Conservation (phyloP, 2,113 vertebrate genomes). For the Ophiodon elongatus region DNA sequence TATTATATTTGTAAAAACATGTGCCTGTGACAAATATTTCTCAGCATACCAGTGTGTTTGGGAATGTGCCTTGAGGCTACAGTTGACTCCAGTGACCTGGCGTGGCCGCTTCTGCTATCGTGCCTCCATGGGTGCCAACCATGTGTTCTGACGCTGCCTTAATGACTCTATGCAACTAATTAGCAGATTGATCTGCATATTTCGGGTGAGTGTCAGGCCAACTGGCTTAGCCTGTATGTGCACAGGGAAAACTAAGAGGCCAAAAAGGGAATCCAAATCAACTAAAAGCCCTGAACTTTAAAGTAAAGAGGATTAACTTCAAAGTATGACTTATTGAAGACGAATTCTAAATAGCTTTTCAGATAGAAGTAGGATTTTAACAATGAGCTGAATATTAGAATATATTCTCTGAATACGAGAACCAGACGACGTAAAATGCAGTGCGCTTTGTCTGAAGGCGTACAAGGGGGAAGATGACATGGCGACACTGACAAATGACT, state of each 20-base stretch:
- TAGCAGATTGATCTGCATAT: slow-evolving; percentile 82
- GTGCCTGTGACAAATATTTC: slow-evolving; percentile 15
- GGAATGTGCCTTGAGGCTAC: slow-evolving; percentile 58
- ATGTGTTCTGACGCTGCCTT: slow-evolving; percentile 76
- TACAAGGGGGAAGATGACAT: slow-evolving; percentile 37
- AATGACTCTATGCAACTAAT: slow-evolving; percentile 79
- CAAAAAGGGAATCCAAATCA: slow-evolving; percentile 61
- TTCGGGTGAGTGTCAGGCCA: slow-evolving; percentile 74
- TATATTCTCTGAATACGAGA: no score
- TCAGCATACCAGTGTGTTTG: slow-evolving; percentile 31
- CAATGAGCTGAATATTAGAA: slow-evolving; percentile 8
- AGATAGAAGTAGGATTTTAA: slow-evolving; percentile 7
- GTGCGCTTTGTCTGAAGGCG: slow-evolving; percentile 23
- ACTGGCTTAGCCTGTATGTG: slow-evolving; percentile 57
- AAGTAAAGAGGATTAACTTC: slow-evolving; percentile 58
- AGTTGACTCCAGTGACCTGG: slow-evolving; percentile 76
- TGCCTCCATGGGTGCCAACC: slow-evolving; percentile 67
- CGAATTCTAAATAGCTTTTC: slow-evolving; percentile 5
- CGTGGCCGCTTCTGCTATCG: slow-evolving; percentile 54
- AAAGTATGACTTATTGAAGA: slow-evolving; percentile 30
- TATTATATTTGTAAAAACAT: slow-evolving; percentile 9
- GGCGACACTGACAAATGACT: slow-evolving; percentile 56
- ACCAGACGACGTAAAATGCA: slow-evolving; percentile 7
- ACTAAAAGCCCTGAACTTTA: slow-evolving; percentile 39
- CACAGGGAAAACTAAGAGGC: slow-evolving; percentile 55